These are phyloP conservation scores for Stegodyphus mimosarum DNA, from an alignment of 1,140 invertebrate genomes.

Conservation along the genomic window DNA sequence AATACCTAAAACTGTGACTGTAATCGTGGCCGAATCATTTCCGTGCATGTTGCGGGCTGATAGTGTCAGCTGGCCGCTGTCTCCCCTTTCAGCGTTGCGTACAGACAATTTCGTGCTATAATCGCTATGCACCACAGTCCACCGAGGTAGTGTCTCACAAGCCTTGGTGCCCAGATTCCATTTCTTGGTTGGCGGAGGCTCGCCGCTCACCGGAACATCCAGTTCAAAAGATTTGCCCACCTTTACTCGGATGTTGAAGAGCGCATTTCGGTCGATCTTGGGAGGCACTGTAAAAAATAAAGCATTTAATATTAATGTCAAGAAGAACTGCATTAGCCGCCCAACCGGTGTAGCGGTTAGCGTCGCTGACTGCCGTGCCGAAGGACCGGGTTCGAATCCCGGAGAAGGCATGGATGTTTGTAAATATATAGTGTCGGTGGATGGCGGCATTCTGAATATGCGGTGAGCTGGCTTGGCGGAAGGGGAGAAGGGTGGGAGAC, in stretches of 20 bases:
- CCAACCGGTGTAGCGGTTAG: too few species aligned
- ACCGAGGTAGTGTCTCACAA: constrained; percentile 82
- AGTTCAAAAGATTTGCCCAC: constrained; percentile 94
- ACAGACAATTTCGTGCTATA: constrained; percentile 89
- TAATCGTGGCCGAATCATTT: constrained; percentile 86
- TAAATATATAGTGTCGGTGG: too few species aligned
- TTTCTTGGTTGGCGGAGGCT: constrained; percentile 92
- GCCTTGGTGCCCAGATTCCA: constrained; percentile 88
- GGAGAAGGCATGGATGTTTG: too few species aligned
- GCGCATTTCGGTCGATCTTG: constrained; percentile 92
- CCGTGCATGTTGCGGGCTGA: constrained; percentile 93
- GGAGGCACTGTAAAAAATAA: constrained; percentile 79
- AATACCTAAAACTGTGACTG: constrained; percentile 82
- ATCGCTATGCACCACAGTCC: constrained; percentile 85
- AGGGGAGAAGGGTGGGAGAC: too few species aligned
- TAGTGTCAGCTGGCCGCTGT: constrained; percentile 81
- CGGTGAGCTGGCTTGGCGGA: too few species aligned
- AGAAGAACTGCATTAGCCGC: not conserved
- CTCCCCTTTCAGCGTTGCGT: constrained; percentile 86
- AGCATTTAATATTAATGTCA: not conserved
- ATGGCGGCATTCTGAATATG: too few species aligned
- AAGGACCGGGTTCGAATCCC: too few species aligned
- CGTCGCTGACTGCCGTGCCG: too few species aligned
- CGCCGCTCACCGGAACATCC: constrained; percentile 92
- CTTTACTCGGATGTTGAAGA: constrained; percentile 91